Evolutionary conservation across 2,888 invertebrate species (phyloP), one percentile per base, ranked within the genome.

Genomic region (Neoascia interrupta): DNA sequence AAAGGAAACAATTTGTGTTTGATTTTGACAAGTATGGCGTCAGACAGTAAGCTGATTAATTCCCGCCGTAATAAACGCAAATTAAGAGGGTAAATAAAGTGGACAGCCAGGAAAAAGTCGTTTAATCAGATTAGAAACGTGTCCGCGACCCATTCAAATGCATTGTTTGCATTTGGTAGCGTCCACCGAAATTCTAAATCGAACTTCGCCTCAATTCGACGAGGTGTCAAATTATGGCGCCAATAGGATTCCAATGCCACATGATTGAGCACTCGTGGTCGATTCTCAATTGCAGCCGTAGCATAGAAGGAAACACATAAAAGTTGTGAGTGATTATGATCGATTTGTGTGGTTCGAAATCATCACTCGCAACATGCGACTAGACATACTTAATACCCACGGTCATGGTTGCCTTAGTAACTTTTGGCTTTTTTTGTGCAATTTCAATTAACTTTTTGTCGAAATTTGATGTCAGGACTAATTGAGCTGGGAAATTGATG

Each of bases 11-110:
- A 70, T 64, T 72, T 70, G n/a, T 76, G 58, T 72, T 76, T 76
- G 72, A 66, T 64, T 76, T 76, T 72, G 76, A 76, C 76, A 76
- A 72, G 76, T 72, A 76, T 66, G 76, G 76, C 76, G 76, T 76
- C 76, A 76, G 76, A 72, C 76, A 66, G 64, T 76, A 76, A 76
- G 76, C 76, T 76, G 76, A 76, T 76, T 76, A 76, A 70, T 76
- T 53, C 76, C 60, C 34, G 53, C 58, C 64, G 64, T 76, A 76
- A 76, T 76, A 76, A 66, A 76, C 64, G 64, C 76, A 70, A 64
- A 64, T 76, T 72, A 72, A 60, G 39, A 41, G 64, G 66, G 28
- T 53, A 72, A 70, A 76, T 53, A 76, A 58, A 58, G 15, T 21
- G 75, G 58, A 76, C 63, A 63, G 31, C 43, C 37, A 36, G 16